A percentile compares a stretch with the other conserved stretches of the same genome.
Evolutionary conservation across 2,888 invertebrate species (phyloP).

Genomic region (Microctonus aethiopoides): DNA sequence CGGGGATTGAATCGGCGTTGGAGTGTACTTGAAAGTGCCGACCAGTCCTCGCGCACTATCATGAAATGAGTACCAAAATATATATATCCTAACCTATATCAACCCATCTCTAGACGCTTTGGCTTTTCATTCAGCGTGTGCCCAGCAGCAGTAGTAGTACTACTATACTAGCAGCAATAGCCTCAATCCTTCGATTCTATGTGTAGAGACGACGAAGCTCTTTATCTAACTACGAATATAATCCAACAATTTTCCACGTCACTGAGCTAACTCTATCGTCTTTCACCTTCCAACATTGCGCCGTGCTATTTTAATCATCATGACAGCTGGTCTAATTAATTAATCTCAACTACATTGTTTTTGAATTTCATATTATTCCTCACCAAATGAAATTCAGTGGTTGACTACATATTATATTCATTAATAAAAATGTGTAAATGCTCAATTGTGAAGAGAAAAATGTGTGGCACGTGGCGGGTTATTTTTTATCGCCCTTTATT

Average conservation of each 20-base stretch:
- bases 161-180: conserved; percentile 16
- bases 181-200: not conserved
- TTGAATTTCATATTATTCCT: not conserved
- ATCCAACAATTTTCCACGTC: conserved; percentile 62
- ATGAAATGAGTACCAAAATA: conserved; percentile 49
- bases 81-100: not conserved
- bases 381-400: no score
- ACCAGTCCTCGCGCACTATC: conserved; percentile 46
- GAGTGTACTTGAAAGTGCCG: conserved; percentile 61
- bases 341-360: not conserved
- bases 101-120: conserved; percentile 42
- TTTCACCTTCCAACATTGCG: conserved; percentile 30
- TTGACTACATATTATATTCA: no score
- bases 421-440: not conserved
- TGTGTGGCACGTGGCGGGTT: conserved; percentile 37
- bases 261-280: conserved; percentile 49
- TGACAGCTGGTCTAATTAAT: not conserved
- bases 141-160: conserved; percentile 16
- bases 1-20: conserved; percentile 62
- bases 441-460: no score
- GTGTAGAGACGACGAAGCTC: conserved; percentile 49
- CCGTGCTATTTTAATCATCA: not conserved
- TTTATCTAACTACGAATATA: conserved; percentile 60
- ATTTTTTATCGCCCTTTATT: not conserved
- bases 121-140: conserved; percentile 52